These are phyloP conservation scores for Drosophila melanica DNA, from an alignment of 1,140 invertebrate genomes.

Conservation along the genomic window DNA sequence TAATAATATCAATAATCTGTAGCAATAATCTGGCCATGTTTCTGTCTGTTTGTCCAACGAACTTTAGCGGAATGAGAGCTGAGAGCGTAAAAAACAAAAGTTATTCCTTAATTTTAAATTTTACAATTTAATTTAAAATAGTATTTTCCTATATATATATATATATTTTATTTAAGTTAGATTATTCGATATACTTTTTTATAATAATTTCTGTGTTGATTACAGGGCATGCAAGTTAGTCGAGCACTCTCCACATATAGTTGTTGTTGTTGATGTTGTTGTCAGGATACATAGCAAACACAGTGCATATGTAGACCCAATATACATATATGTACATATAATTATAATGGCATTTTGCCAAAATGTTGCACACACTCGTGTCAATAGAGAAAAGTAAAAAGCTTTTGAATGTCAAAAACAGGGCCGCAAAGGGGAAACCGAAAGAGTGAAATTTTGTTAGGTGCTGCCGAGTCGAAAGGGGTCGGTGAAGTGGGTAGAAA, in stretches of 20 bases:
- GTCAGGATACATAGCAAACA: slow-evolving; percentile 21
- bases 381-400: slow-evolving; percentile 11
- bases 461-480: neutral
- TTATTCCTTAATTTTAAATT: too few relatives aligned
- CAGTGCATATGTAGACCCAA: slow-evolving; percentile 24
- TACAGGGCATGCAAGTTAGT: too few relatives aligned
- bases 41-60: too few relatives aligned
- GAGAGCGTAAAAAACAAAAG: too few relatives aligned
- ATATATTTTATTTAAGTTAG: too few relatives aligned
- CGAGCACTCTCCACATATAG: neutral
- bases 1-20: neutral
- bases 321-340: slow-evolving; percentile 50
- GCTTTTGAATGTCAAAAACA: slow-evolving; percentile 20
- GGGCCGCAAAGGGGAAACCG: slow-evolving; percentile 2
- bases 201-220: neutral
- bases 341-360: slow-evolving; percentile 79
- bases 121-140: too few relatives aligned
- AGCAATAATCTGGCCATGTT: too few relatives aligned
- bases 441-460: slow-evolving; percentile 13
- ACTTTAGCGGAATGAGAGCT: too few relatives aligned
- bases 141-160: too few relatives aligned
- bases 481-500: neutral
- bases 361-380: slow-evolving; percentile 40
- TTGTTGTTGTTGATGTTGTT: neutral
- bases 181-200: too few relatives aligned